Evolutionary conservation across 1,140 invertebrate species (phyloP), one percentile per base, ranked within the genome.

Genomic region (Sesamia nonagrioides): DNA sequence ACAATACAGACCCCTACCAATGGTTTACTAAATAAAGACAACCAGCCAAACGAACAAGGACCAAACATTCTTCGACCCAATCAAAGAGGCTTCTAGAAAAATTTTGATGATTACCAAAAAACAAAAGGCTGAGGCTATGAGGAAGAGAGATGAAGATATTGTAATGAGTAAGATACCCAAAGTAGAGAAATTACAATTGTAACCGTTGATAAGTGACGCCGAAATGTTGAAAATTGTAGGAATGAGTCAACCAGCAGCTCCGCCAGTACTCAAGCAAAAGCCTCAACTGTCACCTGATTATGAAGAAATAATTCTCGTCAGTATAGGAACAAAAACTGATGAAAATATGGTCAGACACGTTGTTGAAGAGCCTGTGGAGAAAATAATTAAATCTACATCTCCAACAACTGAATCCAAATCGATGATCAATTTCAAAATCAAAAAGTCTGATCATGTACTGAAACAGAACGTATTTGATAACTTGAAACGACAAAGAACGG

Each of bases 31-130:
- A 45, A 37, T 40, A 48, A 78, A 75, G 56, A 69, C 74, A 18
- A 84, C 79, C 45, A 81, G 86, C 37, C 60, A 84, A 77, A 17
- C 54, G 11, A 83, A 69, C 11, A 79, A 88, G 6, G 95, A 95
- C 84, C 84, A 93, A 84, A 89, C 88, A 72, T 84, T 94, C 7
- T 95, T 95, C 72, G 96, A 96, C 89, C 96, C 96, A 0, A 96
- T 96, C 33, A 92, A 95, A 50, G 95, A 96, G 82, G 96, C 96
- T 79, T 96, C 95, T 66, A 95, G 95, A 83, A 96, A 96, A 88
- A 96, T 96, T 21, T 77, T 96, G 6, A 89, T 93, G 89, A 92
- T 92, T 75, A 88, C 86, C 6, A 96, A 91, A 88, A 96, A 92
- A 92, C 95, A 92, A 85, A 96, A 87, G 89, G 95, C 89, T 6